Evolutionary conservation across 37 sponge, comb jelly and placozoan species (phyloP), one percentile per base, ranked within the genome.

Genomic region (Bolinopsis microptera): DNA sequence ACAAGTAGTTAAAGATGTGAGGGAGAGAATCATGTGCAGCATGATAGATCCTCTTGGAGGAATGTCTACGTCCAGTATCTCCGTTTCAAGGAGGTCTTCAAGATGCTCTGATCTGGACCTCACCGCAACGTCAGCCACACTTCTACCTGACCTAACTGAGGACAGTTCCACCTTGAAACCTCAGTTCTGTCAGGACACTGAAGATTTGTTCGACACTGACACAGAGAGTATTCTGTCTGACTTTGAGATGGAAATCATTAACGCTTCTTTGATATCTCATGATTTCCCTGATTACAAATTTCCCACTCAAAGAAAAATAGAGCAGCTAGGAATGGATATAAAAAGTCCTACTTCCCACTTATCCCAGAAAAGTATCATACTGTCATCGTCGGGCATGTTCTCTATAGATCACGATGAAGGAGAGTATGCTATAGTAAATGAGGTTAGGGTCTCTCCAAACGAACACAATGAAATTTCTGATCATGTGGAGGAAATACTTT

Each of bases 221-320:
- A 72, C 75, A 30, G 75, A 72, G 75, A 72, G 75, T 72, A n/a
- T 30, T n/a, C 75, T 72, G n/a, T 30, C 31, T 72, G 75, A 72
- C 31, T 30, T 72, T 28, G 75, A 72, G 75, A 72, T 72, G 75
- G 75, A 72, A 21, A 28, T 72, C 18, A n/a, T 28, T n/a, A 28
- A 28, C 26, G 75, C 5, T 72, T 72, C 75, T 28, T n/a, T 21
- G 75, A n/a, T 21, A 3, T n/a, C 31, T 72, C 68, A 13, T 67
- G 75, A 72, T 28, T 28, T 24, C 5, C 31, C 5, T 30, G 3
- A 23, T 28, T 2, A 30, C 5, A n/a, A 21, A 24, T 3, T 24
- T 72, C 22, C 3, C n/a, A 24, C 75, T 2, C 26, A 8, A 23
- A 21, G 26, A 30, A 23, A 8, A 23, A 8, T 8, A 8, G 75